A percentile compares a stretch with the other conserved stretches of the same genome.
phyloP scores from a whole-genome alignment of 2,888 invertebrate genomes.

The Linnaemya vulpina region DNA sequence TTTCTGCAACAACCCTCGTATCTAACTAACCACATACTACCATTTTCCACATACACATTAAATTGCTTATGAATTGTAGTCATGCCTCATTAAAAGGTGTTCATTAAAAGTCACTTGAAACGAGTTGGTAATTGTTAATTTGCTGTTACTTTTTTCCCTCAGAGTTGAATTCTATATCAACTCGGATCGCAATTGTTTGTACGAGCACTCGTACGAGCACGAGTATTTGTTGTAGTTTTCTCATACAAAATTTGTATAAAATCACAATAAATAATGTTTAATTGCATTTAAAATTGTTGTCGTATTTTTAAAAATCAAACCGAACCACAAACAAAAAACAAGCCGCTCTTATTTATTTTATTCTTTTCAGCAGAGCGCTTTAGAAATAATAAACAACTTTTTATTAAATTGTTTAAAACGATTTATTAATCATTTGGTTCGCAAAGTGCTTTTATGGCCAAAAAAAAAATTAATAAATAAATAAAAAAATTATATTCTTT shows the following conservation, averaged over 20 bases:
- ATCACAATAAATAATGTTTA: conserved; percentile 70
- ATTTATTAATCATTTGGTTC: conserved; percentile 47
- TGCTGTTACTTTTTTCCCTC: conserved; percentile 30
- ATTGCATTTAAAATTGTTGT: conserved; percentile 51
- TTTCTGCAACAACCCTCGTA: conserved; percentile 9
- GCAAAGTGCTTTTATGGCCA: conserved; percentile 45
- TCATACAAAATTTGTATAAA: conserved; percentile 68
- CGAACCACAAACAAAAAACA: conserved; percentile 31
- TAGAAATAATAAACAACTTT: conserved; percentile 42
- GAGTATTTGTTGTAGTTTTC: conserved; percentile 31
- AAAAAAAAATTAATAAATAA: conserved; percentile 26
- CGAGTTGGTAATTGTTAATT: conserved; percentile 69
- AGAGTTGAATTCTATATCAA: conserved; percentile 3
- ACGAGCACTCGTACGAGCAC: background rate
- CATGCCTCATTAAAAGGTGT: conserved; percentile 72
- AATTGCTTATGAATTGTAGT: conserved; percentile 67
- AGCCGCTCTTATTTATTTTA: conserved; percentile 7
- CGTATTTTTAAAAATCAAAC: conserved; percentile 26
- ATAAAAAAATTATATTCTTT: background rate
- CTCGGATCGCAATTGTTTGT: background rate
- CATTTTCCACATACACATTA: background rate
- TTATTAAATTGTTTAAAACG: conserved; percentile 44
- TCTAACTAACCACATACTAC: conserved; percentile 9
- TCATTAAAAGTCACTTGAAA: conserved; percentile 71
- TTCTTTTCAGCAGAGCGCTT: conserved; percentile 29